A percentile compares a stretch with the other conserved stretches of the same genome.
These are phyloP conservation scores for Marmota monax DNA, from an alignment of 2,113 vertebrate genomes.

Conservation along the genomic window DNA sequence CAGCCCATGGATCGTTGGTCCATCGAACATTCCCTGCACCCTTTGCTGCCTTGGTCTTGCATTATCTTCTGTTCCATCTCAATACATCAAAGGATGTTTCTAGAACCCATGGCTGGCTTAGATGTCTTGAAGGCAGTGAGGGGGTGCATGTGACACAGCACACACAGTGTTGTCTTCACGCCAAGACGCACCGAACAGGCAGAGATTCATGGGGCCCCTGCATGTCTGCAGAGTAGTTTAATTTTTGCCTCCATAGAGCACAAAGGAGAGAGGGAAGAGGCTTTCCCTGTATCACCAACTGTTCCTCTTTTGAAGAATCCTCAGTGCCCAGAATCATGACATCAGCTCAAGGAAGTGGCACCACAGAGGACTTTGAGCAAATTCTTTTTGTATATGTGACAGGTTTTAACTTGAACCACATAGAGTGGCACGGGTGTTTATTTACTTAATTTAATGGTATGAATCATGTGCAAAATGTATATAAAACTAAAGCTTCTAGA, in stretches of 20 bases:
- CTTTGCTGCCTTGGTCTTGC: not conserved
- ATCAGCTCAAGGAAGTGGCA: not conserved
- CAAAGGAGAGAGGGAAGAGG: not conserved
- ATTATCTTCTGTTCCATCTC: not conserved
- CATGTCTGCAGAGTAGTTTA: not conserved
- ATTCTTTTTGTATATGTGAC: not conserved
- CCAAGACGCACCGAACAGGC: not conserved
- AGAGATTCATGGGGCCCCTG: not conserved
- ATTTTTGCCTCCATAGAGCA: not conserved
- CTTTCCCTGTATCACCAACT: not conserved
- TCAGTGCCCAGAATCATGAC: not conserved
- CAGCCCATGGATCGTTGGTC: not conserved
- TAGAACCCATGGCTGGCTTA: not conserved
- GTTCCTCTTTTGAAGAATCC: not conserved
- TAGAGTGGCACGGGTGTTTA: not conserved
- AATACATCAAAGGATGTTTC: not conserved
- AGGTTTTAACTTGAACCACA: not conserved
- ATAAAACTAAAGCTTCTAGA: not conserved
- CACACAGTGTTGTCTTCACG: not conserved
- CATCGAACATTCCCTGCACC: not conserved
- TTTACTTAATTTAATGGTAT: slow-evolving; percentile 7
- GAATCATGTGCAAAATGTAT: not conserved
- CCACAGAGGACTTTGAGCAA: not conserved
- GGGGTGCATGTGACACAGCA: not conserved
- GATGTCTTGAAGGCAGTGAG: not conserved